Conservation (phyloP, 2,113 vertebrate genomes). For the Ailurus styani region DNA sequence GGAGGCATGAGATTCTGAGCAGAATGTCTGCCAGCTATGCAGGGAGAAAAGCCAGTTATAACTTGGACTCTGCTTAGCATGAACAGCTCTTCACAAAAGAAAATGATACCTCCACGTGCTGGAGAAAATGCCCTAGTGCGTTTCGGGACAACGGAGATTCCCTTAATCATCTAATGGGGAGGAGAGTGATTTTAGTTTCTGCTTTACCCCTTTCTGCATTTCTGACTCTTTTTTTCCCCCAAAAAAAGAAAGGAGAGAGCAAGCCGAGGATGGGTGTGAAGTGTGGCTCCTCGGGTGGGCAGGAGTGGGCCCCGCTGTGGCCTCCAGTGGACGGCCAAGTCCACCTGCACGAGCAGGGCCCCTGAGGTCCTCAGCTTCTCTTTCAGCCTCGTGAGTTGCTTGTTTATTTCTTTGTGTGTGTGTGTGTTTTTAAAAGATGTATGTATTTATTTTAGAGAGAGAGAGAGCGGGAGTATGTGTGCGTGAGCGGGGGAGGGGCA, state of each 20-base stretch:
- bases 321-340: not conserved
- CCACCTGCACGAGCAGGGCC: not conserved
- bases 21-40: not conserved
- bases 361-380: not conserved
- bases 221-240: not conserved
- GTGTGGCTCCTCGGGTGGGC: rapidly evolving
- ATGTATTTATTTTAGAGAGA: too few relatives aligned
- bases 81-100: not conserved
- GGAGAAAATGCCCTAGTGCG: not conserved
- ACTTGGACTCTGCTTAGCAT: too few relatives aligned
- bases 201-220: not conserved
- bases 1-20: not conserved
- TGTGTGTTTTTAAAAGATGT: not conserved
- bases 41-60: not conserved
- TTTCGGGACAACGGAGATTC: rapidly evolving
- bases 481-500: too few relatives aligned
- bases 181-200: not conserved
- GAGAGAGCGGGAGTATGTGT: too few relatives aligned
- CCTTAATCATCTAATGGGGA: not conserved
- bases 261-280: not conserved
- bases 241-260: not conserved
- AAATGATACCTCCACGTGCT: not conserved
- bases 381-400: not conserved
- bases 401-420: not conserved
- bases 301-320: rapidly evolving